Conservation (phyloP, 2,113 vertebrate species). For the Crypturellus undulatus region DNA sequence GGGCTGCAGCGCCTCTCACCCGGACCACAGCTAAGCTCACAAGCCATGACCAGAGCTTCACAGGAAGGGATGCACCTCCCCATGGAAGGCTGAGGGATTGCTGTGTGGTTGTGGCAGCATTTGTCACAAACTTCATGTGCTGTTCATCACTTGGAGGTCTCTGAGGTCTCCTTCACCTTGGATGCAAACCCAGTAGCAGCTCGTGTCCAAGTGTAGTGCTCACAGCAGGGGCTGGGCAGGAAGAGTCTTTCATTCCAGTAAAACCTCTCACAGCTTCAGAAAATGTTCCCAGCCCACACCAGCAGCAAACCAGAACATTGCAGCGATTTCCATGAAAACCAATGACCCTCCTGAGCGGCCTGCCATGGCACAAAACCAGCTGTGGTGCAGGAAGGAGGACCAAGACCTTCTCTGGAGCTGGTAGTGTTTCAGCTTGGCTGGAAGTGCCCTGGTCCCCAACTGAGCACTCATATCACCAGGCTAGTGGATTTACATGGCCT, state of each 20-base stretch:
- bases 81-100: neutral
- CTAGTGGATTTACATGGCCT: neutral
- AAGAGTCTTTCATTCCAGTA: neutral
- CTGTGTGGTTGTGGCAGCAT: neutral
- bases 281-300: neutral
- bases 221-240: neutral
- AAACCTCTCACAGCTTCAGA: neutral
- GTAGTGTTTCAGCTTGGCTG: neutral
- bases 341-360: neutral
- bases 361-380: neutral
- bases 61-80: neutral
- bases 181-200: neutral
- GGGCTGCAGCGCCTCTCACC: neutral
- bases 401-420: neutral
- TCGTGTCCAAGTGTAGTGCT: accelerated
- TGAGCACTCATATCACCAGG: neutral
- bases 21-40: neutral
- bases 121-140: neutral
- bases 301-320: neutral
- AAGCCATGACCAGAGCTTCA: neutral
- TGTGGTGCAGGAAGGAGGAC: constrained; percentile 1
- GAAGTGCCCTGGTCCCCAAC: constrained; percentile 6
- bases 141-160: neutral
- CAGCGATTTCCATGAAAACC: constrained; percentile 11
- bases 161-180: neutral